Conservation (phyloP, 1,140 invertebrate genomes). For the Scylla paramamosain region DNA sequence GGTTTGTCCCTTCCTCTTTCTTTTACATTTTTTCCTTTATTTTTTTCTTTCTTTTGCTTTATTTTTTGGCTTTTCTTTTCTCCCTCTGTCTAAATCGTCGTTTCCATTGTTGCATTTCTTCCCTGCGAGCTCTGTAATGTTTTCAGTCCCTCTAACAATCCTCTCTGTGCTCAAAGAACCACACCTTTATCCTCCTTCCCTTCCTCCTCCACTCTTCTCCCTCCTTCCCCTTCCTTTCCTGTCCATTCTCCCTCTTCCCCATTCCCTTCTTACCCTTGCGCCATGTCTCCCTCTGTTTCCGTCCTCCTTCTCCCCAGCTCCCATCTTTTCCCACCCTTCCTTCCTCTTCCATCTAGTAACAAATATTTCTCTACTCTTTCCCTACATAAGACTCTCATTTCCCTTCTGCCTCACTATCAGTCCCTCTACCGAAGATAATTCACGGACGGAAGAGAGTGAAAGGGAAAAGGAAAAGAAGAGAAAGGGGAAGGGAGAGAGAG, state of each 20-base stretch:
- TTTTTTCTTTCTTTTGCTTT: neutral
- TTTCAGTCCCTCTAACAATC: neutral
- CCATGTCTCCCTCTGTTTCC: neutral
- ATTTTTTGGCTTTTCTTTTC: neutral
- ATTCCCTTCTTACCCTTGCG: neutral
- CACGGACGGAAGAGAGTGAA: neutral
- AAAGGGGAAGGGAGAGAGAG: neutral
- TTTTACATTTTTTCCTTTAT: neutral
- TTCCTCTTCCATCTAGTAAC: neutral
- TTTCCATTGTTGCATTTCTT: neutral
- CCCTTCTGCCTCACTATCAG: neutral
- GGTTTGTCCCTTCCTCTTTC: neutral
- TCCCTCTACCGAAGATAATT: neutral
- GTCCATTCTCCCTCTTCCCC: neutral
- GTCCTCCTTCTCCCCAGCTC: neutral
- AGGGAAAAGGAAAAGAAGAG: neutral
- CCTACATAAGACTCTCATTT: constrained; percentile 41
- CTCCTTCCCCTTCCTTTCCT: neutral
- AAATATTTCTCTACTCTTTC: neutral
- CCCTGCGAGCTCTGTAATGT: neutral
- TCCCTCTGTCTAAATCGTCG: neutral
- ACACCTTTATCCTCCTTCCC: neutral
- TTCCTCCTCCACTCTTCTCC: too few species aligned
- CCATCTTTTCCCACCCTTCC: neutral
- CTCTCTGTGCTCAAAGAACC: neutral